Base-by-base conservation (phyloP, 1,140 invertebrate genomes). In the Physella acuta region DNA sequence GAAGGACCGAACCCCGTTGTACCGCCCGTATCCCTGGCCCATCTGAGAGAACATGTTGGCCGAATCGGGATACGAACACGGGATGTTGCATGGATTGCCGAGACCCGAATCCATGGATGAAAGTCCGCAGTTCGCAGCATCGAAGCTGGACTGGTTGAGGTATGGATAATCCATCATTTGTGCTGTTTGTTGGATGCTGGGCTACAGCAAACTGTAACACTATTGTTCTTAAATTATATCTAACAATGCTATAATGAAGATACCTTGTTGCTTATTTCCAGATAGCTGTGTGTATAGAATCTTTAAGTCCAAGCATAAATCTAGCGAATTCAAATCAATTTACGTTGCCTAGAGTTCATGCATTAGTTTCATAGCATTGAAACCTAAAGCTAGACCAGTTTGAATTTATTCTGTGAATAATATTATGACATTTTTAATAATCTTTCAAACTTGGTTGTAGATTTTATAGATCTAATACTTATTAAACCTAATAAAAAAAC, bases 21-120 rank as follows among this genome's bases (percentile, higher is more conserved):
- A 81, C 24, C 66, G 3, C 4, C 80, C 74, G 71, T 81, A 81
- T 66, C 77, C 76, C 55, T 79, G 78, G 63, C 91, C 91, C 90
- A 94, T 93, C 86, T 94, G 92, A 53, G 91, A 91, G 84, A 92
- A 94, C 16, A 92, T 92, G n/a, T 68, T 68, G 31, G 91, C 91
- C 71, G 93, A 87, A 82, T 94, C 92, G 31, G 91, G 91, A 84
- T 93, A 94, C 8, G 91, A 90, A 82, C 91, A 92, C 44, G 91
- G 90, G 86, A 91, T 90, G 58, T 81, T 84, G 61, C 84, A 85
- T 24, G 53, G 66, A 31, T 68, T 68, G 11, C 66, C 66, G 5
- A 68, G n/a, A 2, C 66, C 66, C 17, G 52, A 5, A 33, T 68
- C 66, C 66, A 68, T 68, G 1, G 34, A 11, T 1, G 66, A 20